Conservation (phyloP, 2,888 invertebrate genomes). For the Coleophora deauratella region DNA sequence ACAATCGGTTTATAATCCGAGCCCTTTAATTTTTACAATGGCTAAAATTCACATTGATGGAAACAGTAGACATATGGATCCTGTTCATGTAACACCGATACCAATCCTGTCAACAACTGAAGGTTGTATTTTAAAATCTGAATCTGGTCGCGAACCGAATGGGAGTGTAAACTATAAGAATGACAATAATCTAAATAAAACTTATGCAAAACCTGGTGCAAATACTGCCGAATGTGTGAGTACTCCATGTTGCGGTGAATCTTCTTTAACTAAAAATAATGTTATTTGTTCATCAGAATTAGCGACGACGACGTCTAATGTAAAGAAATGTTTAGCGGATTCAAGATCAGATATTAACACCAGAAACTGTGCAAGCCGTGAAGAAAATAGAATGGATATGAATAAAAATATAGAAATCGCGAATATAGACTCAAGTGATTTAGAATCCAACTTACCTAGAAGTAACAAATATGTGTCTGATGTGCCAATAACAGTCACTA, state of each 20-base stretch:
- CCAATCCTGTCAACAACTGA: slow-evolving; percentile 59
- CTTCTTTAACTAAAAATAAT: too few relatives aligned
- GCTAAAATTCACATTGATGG: slow-evolving; percentile 61
- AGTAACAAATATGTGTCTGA: neutral
- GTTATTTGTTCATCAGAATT: too few relatives aligned
- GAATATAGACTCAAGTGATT: neutral
- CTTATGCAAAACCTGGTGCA: neutral
- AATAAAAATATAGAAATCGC: slow-evolving; percentile 7
- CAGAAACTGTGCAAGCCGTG: neutral
- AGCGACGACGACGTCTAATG: too few relatives aligned
- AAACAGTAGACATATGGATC: slow-evolving; percentile 50
- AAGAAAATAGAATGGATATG: slow-evolving; percentile 3
- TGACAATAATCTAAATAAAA: neutral
- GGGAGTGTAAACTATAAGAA: slow-evolving; percentile 7
- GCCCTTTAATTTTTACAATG: slow-evolving; percentile 62
- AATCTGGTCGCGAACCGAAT: slow-evolving; percentile 11
- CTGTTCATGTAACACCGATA: slow-evolving; percentile 49
- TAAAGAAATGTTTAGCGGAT: too few relatives aligned
- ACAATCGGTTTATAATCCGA: slow-evolving; percentile 32
- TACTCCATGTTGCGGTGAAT: neutral
- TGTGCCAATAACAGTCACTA: slow-evolving; percentile 11
- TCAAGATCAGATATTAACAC: neutral
- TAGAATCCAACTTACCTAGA: neutral
- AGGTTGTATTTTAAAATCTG: slow-evolving; percentile 35
- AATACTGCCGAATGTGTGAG: neutral